Evolutionary conservation across 1,140 invertebrate genomes (phyloP).

Genomic region (Pseudomyrmex gracilis): DNA sequence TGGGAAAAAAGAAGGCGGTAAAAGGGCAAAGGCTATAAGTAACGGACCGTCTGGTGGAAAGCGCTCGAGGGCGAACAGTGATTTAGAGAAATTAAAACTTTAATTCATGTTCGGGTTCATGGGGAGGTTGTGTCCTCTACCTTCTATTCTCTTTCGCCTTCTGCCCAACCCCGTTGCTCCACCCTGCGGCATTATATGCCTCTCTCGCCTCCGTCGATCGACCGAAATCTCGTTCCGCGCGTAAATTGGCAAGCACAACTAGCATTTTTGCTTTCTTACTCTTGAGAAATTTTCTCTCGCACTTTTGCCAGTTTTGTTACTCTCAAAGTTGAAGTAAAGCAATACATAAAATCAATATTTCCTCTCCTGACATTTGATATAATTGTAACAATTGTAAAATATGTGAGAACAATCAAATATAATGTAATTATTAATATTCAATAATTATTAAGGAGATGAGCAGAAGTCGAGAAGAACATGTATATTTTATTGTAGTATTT

Average conservation of each 20-base stretch:
- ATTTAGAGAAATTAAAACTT: conserved; percentile 87
- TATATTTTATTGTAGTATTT: too few relatives aligned
- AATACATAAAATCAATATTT: not conserved
- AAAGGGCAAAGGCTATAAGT: conserved; percentile 85
- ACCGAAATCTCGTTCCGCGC: conserved; percentile 74
- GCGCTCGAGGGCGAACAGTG: conserved; percentile 83
- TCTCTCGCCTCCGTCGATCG: conserved; percentile 66
- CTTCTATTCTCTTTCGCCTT: conserved; percentile 39
- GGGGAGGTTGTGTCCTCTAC: conserved; percentile 68
- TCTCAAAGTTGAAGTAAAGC: not conserved
- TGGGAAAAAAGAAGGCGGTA: conserved; percentile 77
- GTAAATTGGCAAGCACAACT: conserved; percentile 78
- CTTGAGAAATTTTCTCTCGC: not conserved
- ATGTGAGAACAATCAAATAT: too few relatives aligned
- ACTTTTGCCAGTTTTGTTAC: not conserved
- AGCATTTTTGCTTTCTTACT: conserved; percentile 78
- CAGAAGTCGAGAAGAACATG: too few relatives aligned
- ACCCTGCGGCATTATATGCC: conserved; percentile 61
- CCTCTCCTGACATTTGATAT: too few relatives aligned
- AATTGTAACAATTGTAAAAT: too few relatives aligned
- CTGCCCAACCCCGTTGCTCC: conserved; percentile 35
- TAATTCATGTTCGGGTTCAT: conserved; percentile 85
- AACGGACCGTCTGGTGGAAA: conserved; percentile 84
- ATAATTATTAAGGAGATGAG: too few relatives aligned
- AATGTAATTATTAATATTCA: too few relatives aligned